Evolutionary conservation across 2,797 vertebrate species (phyloP), one percentile per base, ranked within the genome.

Genomic region (Acanthiza pusilla): DNA sequence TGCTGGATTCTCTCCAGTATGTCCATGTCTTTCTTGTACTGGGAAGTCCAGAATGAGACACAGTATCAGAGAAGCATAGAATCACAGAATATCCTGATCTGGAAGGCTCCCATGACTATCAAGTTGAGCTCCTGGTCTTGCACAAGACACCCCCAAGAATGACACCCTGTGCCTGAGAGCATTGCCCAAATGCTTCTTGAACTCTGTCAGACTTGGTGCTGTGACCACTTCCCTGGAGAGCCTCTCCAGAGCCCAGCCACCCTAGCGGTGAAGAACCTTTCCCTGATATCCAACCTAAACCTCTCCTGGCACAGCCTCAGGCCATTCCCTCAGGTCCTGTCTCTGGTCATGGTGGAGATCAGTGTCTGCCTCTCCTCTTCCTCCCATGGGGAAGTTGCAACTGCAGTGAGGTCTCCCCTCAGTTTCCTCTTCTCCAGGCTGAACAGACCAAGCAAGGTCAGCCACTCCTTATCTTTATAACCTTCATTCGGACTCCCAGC

Each of bases 351-450:
- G 19, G 19, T 11, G 50, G 30, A 68, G 42, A 63, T 5, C 12
- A 32, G 10, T 32, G 22, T 5, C 78, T 70, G 8, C 23, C 20
- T 7, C 13, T 38, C 11, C 7, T 18, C 63, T 63, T 76, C 7
- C 29, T 14, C 36, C 76, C 11, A n/a, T 10, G 19, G n/a, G 29
- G 25, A 57, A 70, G 14, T 26, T 26, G 10, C 26, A 51, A 21
- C 7, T 57, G 14, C 8, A 8, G 11, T 1, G 1, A 70, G 5
- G 6, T 45, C 2, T 47, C 10, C 8, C 7, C 17, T 77, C 8
- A 77, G 21, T 42, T 32, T 71, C 54, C 45, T 58, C 6, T 66
- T n/a, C 10, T 29, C 34, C 19, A 63, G 27, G 30, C 10, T 67
- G 22, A 89, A 48, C 8, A 67, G 40, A n/a, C 8, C 2, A 32